These are phyloP conservation scores for Theodoxus fluviatilis DNA, from an alignment of 2,888 invertebrate species.

Conservation along the genomic window DNA sequence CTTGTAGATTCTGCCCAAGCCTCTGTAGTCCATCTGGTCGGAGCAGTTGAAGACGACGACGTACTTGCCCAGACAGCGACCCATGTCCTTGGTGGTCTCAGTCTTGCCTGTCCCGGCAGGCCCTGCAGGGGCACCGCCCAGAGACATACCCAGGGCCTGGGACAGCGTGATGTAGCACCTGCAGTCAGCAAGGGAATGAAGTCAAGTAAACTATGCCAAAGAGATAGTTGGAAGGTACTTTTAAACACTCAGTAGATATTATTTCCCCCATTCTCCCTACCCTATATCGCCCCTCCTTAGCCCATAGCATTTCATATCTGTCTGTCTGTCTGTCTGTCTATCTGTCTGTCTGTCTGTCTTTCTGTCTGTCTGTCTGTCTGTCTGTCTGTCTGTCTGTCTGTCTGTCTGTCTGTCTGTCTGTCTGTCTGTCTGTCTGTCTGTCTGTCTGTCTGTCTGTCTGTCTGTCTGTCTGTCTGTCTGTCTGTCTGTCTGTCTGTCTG, in stretches of 20 bases:
- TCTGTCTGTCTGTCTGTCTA: not conserved
- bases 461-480: not conserved
- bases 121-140: slow-evolving; percentile 92
- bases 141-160: slow-evolving; percentile 92
- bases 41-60: slow-evolving; percentile 95
- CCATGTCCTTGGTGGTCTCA: slow-evolving; percentile 98
- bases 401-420: not conserved
- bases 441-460: not conserved
- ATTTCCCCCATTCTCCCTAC: not conserved
- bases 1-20: slow-evolving; percentile 93
- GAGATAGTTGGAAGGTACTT: no score
- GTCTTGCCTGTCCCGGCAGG: slow-evolving; percentile 99
- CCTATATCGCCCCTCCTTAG: not conserved
- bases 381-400: not conserved
- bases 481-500: slow-evolving; percentile 1
- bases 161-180: slow-evolving; percentile 97
- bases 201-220: no score
- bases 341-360: not conserved
- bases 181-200: slow-evolving; percentile 31
- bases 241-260: no score
- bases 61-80: slow-evolving; percentile 94
- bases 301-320: not conserved
- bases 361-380: not conserved
- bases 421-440: not conserved
- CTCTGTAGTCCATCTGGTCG: slow-evolving; percentile 98